A percentile compares a stretch with the other conserved stretches of the same genome.
Evolutionary conservation across 2,797 vertebrate species (phyloP).

Genomic region (Tenualosa ilisha): DNA sequence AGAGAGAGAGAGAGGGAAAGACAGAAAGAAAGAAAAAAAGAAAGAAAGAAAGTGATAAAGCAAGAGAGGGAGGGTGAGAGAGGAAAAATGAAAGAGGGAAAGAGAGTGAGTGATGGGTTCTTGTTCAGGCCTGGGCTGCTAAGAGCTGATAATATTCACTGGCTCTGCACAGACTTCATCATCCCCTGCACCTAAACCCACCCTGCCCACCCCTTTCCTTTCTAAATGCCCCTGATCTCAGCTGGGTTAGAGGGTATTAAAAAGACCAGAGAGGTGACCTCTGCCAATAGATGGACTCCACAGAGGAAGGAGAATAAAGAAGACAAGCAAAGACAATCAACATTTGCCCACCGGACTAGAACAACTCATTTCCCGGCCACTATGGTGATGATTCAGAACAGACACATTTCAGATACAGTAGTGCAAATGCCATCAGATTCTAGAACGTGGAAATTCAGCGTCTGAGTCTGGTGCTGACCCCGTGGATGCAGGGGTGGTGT

Average conservation of each 20-base stretch:
- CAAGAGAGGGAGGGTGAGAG: too few species aligned
- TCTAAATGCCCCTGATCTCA: neutral
- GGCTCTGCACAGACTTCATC: neutral
- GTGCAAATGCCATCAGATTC: neutral
- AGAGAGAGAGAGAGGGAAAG: too few species aligned
- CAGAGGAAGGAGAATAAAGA: neutral
- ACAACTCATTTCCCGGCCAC: neutral
- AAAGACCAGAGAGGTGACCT: neutral
- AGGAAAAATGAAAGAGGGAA: too few species aligned
- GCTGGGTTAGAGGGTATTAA: neutral
- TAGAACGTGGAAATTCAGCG: too few species aligned
- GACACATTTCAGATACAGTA: too few species aligned
- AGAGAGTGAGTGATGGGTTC: neutral
- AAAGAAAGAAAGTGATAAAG: too few species aligned
- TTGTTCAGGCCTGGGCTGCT: neutral
- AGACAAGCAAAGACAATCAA: neutral
- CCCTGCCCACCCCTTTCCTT: neutral
- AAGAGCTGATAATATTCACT: neutral
- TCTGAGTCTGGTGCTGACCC: too few species aligned
- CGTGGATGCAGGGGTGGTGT: too few species aligned
- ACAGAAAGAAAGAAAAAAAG: too few species aligned
- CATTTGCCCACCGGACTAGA: neutral
- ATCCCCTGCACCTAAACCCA: neutral
- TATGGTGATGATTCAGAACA: too few species aligned
- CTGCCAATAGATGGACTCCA: neutral